These are phyloP conservation scores for Allygus modestus DNA, from an alignment of 2,888 invertebrate species.

Conservation along the genomic window DNA sequence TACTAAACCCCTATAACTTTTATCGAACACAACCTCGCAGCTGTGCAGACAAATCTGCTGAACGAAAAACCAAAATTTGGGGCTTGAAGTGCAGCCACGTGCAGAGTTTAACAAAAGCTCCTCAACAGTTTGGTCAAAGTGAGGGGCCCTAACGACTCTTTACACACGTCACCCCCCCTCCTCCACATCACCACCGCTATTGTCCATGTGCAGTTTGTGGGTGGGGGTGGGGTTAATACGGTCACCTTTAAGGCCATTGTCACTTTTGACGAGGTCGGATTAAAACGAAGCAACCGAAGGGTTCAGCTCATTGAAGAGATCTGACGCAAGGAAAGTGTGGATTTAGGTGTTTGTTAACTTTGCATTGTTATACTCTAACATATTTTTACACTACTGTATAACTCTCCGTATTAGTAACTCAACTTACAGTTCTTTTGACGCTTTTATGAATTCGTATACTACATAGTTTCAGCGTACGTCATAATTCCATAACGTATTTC, in stretches of 20 bases:
- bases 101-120: conserved; percentile 15
- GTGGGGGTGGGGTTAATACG: conserved; percentile 12
- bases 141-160: conserved; percentile 40
- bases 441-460: too few species aligned
- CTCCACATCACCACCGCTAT: neutral
- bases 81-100: conserved; percentile 39
- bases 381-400: too few species aligned
- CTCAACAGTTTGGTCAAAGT: conserved; percentile 34
- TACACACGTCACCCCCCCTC: conserved; percentile 17
- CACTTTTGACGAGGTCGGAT: neutral
- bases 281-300: too few species aligned
- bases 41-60: neutral
- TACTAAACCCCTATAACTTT: neutral
- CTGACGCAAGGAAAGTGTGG: too few species aligned
- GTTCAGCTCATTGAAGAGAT: too few species aligned
- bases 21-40: neutral
- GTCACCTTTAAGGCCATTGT: conserved; percentile 23
- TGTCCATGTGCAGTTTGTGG: conserved; percentile 20
- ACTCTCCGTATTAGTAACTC: too few species aligned
- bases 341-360: too few species aligned
- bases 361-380: too few species aligned
- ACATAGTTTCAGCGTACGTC: too few species aligned
- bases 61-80: conserved; percentile 23
- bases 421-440: too few species aligned
- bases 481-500: too few species aligned